Percentiles rank a stretch among this genome's conserved stretches.
Evolutionary conservation across 2,113 vertebrate species (phyloP).

Genomic region (Bombycilla garrulus): DNA sequence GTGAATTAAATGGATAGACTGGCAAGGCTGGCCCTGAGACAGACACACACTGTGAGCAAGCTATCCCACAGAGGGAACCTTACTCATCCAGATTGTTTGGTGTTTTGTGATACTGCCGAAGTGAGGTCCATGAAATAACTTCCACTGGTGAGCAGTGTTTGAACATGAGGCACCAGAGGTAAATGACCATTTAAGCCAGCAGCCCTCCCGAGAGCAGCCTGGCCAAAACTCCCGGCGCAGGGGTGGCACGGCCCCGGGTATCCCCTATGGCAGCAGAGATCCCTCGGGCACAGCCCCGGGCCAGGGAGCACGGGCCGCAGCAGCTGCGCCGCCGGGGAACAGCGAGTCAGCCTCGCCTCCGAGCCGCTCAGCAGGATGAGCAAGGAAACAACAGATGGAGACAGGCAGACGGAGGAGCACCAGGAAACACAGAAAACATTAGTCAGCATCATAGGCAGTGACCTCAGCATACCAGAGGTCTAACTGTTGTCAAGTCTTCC

Average conservation of each 20-base stretch:
- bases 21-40: slow-evolving; percentile 24
- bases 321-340: neutral
- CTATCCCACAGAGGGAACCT: neutral
- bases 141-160: neutral
- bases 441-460: slow-evolving; percentile 60
- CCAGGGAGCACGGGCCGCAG: neutral
- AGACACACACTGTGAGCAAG: slow-evolving; percentile 20
- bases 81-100: neutral
- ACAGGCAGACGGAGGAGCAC: slow-evolving; percentile 43
- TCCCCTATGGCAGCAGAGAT: neutral
- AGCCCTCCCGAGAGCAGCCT: neutral
- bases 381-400: slow-evolving; percentile 46
- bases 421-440: slow-evolving; percentile 62
- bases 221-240: accelerated
- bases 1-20: slow-evolving; percentile 46
- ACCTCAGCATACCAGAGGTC: slow-evolving; percentile 43
- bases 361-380: neutral
- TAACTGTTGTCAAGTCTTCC: slow-evolving; percentile 25
- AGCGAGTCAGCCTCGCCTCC: neutral
- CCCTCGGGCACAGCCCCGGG: accelerated
- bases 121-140: neutral
- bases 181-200: neutral
- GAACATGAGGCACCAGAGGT: neutral
- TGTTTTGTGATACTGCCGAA: slow-evolving; percentile 8
- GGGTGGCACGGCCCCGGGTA: accelerated